Conservation (phyloP, 1,140 invertebrate genomes). For the Zaprionus davidi region DNA sequence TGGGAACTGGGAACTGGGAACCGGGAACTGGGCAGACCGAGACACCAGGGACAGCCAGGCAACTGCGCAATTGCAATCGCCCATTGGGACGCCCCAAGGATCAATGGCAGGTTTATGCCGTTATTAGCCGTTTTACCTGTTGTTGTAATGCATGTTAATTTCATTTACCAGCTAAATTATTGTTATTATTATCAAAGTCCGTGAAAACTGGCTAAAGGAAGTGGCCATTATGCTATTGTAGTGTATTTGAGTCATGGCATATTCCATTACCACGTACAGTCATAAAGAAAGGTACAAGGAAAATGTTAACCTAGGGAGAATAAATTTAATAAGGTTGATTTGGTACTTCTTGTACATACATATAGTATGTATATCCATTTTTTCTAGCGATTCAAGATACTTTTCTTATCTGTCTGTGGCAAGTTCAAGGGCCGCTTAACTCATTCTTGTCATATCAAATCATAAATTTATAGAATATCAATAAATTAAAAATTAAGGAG, state of each 20-base stretch:
- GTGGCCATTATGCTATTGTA: background rate
- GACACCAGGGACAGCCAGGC: constrained; percentile 18
- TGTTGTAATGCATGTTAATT: constrained; percentile 79
- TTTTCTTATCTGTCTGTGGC: too few relatives aligned
- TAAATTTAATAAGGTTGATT: background rate
- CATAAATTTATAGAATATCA: too few relatives aligned
- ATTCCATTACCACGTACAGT: background rate
- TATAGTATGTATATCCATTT: too few relatives aligned
- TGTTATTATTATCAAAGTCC: constrained; percentile 66
- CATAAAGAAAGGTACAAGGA: background rate
- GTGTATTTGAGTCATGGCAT: constrained; percentile 6
- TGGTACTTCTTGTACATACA: background rate
- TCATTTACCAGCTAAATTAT: constrained; percentile 75
- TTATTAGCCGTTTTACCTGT: constrained; percentile 67
- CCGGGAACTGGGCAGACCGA: constrained; percentile 13
- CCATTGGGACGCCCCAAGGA: constrained; percentile 75
- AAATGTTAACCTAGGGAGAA: background rate
- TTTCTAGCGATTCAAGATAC: too few relatives aligned
- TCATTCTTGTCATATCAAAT: too few relatives aligned
- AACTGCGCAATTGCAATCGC: constrained; percentile 51
- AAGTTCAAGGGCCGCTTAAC: too few relatives aligned
- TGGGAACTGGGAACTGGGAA: constrained; percentile 28
- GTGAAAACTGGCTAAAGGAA: constrained; percentile 1
- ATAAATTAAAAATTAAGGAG: too few relatives aligned
- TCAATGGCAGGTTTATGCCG: constrained; percentile 79